Base-by-base conservation (phyloP, 2,888 invertebrate genomes). In the Lasioglossum malachurum region DNA sequence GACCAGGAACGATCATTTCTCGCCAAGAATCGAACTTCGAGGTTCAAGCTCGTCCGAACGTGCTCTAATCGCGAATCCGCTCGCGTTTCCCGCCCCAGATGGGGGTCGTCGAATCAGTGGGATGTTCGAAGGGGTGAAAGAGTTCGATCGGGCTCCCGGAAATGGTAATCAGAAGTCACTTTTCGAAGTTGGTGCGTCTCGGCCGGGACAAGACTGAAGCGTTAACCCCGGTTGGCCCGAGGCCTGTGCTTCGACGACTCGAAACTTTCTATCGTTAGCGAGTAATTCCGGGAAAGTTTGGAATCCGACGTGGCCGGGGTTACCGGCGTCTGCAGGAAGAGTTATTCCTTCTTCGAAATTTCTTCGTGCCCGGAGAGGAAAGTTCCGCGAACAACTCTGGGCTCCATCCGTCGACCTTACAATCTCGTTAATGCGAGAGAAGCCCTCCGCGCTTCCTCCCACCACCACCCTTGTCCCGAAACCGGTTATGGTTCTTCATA, bases 261-360 rank as follows among this genome's bases (percentile, higher is more conserved):
- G 46, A 69, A 89, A 89, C 88, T 90, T 90, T 89, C 88, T 74
- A 84, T 90, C 89, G 84, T 90, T 86, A 90, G 83, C 84, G 86
- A 80, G 84, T 74, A 83, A 89, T 89, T 90, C 84, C 69, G 31
- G 5, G 57, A 83, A 86, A 87, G 87, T 83, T 87, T 87, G 44
- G 72, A 80, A 80, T 75, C 78, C 87, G 49, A 76, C 79, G 82
- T 41, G 49, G 49, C 49, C 67, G n/a, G 53, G 84, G 89, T 89
- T 79, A 83, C 76, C 67, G 75, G 49, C 80, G 75, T 84, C 82
- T 12, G 69, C 35, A 67, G 67, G 71, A 74, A 90, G 72, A 88
- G 88, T 86, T 89, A 84, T 86, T 84, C 75, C 80, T 57, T 78
- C 88, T 83, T 82, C 41, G 86, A 86, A 84, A 89, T 89, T 90